Base-by-base conservation (phyloP, 2,797 vertebrate species). In the Artibeus jamaicensis region DNA sequence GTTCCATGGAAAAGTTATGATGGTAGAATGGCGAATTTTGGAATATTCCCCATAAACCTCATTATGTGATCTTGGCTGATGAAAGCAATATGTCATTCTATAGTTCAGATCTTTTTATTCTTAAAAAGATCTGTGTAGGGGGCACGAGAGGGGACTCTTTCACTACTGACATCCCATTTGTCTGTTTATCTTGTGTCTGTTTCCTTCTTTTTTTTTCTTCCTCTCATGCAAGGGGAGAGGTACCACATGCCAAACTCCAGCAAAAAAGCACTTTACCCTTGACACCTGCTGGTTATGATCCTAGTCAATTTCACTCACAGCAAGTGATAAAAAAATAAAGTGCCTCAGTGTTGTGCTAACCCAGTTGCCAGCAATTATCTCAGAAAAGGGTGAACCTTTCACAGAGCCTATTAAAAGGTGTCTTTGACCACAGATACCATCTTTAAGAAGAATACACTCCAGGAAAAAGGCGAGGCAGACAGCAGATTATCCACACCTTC, bases 381-480 rank as follows among this genome's bases (percentile, higher is more conserved):
- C 82, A 86, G 59, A 90, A 96, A 94, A 89, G 93, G 86, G 12
- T 44, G 34, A 86, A 15, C 67, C 81, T 90, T 95, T 92, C 91
- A 62, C 67, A 46, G 74, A 0, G 1, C 76, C 83, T 86, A 53
- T 70, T 59, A 86, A 95, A 91, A 89, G 70, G 44, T 34, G 32
- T 71, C 44, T 89, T 62, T 76, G 83, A 87, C 84, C 53, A 89
- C 46, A 77, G 46, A 42, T 55, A 85, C 1, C 15, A 46, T 71
- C 89, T 89, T 96, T 82, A 62, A 93, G 79, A 77, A 91, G 97
- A 96, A 53, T 19, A 59, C 9, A 73, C 70, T 39, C 71, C 21
- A 71, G 37, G 70, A 70, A 53, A 78, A 62, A 44, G 42, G 74
- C 62, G 34, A 90, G 57, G 32, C 26, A 21, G 24, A 71, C 1